phyloP scores from a whole-genome alignment of 2,888 invertebrate genomes.

The Eupithecia vulgata region DNA sequence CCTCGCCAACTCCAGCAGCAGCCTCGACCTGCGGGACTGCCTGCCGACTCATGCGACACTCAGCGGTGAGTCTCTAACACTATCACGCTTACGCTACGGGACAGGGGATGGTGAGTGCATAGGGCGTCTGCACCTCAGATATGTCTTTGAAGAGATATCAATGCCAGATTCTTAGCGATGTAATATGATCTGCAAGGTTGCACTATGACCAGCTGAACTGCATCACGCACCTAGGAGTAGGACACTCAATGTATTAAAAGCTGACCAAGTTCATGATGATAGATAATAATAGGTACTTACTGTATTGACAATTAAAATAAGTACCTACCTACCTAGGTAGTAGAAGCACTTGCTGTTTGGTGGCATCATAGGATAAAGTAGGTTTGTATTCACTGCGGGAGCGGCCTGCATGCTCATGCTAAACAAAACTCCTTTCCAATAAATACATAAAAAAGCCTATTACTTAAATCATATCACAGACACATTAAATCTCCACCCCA shows the following conservation, averaged over 20 bases:
- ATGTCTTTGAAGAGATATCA: not conserved
- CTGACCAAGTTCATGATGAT: not conserved
- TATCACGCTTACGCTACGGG: not conserved
- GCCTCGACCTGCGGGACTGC: conserved; percentile 62
- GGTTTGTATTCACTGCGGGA: not conserved
- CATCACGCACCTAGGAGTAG: not conserved
- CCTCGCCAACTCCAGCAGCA: conserved; percentile 81
- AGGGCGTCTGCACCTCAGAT: not conserved
- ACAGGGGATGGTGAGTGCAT: not conserved
- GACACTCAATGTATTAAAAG: not conserved
- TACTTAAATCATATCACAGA: not conserved
- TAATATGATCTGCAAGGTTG: not conserved
- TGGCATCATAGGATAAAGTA: not conserved
- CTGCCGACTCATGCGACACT: conserved; percentile 11
- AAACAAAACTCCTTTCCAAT: not conserved
- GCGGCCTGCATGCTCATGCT: not conserved
- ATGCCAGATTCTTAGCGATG: not conserved
- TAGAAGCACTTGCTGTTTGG: not conserved
- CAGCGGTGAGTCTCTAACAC: not conserved
- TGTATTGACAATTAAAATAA: not conserved
- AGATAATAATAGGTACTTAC: not conserved
- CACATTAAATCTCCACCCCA: not conserved
- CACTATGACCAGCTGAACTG: not conserved
- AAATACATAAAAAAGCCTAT: not conserved
- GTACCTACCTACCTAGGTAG: too few species aligned